Percentiles rank a stretch among this genome's conserved stretches.
phyloP scores from a whole-genome alignment of 2,888 invertebrate genomes.

The Tipula helvola region DNA sequence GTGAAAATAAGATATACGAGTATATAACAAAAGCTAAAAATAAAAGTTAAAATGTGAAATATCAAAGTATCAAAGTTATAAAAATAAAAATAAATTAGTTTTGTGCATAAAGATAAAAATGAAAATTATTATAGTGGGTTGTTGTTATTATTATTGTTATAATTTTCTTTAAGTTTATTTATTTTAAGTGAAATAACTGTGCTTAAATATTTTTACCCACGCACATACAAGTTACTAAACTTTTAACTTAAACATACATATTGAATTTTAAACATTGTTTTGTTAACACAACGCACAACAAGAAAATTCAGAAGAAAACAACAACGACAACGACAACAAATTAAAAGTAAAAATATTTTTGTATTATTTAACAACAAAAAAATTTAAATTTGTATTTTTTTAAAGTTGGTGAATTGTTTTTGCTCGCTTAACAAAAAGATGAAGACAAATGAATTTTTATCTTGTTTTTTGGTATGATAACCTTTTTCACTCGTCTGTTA shows the following conservation, averaged over 20 bases:
- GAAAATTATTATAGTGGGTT: background rate
- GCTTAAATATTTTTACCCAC: background rate
- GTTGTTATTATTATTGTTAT: slow-evolving; percentile 4
- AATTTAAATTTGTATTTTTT: background rate
- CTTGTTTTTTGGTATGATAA: background rate
- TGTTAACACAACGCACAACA: background rate
- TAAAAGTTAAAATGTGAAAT: background rate
- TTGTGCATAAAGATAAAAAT: background rate
- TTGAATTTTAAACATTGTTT: background rate
- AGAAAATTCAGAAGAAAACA: background rate
- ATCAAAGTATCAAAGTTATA: background rate
- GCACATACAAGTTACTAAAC: background rate
- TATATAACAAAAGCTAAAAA: background rate
- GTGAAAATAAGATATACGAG: background rate
- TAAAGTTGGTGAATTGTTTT: background rate
- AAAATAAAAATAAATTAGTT: background rate
- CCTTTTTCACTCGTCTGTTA: background rate
- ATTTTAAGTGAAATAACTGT: background rate
- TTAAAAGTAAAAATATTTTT: background rate
- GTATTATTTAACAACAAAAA: background rate
- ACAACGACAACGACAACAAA: background rate
- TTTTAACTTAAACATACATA: background rate
- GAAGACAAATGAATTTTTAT: background rate
- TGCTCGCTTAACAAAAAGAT: background rate
- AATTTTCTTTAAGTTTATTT: background rate